These are phyloP conservation scores for Sandelia bainsii DNA, from an alignment of 2,797 vertebrate species.

Conservation along the genomic window DNA sequence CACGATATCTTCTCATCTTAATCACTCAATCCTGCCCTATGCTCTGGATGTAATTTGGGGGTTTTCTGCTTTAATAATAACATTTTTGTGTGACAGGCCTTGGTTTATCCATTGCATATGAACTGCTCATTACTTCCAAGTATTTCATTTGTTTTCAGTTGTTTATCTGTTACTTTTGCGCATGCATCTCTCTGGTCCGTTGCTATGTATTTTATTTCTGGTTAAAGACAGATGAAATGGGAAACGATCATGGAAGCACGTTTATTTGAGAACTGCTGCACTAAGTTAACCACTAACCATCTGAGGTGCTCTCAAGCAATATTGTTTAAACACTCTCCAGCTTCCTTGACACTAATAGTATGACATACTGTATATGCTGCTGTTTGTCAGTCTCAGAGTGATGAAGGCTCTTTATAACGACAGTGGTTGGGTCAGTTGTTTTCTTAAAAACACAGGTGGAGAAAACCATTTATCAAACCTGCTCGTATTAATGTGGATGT, in stretches of 20 bases:
- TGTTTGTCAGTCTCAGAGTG: constrained; percentile 30
- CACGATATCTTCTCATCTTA: too few species aligned
- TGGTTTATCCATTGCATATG: neutral
- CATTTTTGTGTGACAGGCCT: too few species aligned
- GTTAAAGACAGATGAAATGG: constrained; percentile 13
- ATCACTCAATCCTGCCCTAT: too few species aligned
- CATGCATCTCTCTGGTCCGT: too few species aligned
- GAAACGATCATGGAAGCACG: constrained; percentile 14
- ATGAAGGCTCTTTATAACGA: constrained; percentile 35
- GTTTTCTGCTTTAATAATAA: too few species aligned
- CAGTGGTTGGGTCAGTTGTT: constrained; percentile 36
- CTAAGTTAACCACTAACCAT: neutral
- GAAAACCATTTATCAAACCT: constrained; percentile 36
- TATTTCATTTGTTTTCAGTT: neutral
- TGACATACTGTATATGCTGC: constrained; percentile 35
- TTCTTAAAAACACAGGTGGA: constrained; percentile 55
- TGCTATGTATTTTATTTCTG: constrained; percentile 13
- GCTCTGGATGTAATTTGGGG: too few species aligned
- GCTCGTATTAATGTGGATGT: constrained; percentile 18
- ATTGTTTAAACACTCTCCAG: constrained; percentile 18
- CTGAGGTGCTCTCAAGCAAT: constrained; percentile 22
- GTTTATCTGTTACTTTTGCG: neutral
- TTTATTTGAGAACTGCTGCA: constrained; percentile 16
- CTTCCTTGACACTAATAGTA: constrained; percentile 36
- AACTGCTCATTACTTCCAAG: neutral